Conservation (phyloP, 1,140 invertebrate genomes). For the Magallana angulata region DNA sequence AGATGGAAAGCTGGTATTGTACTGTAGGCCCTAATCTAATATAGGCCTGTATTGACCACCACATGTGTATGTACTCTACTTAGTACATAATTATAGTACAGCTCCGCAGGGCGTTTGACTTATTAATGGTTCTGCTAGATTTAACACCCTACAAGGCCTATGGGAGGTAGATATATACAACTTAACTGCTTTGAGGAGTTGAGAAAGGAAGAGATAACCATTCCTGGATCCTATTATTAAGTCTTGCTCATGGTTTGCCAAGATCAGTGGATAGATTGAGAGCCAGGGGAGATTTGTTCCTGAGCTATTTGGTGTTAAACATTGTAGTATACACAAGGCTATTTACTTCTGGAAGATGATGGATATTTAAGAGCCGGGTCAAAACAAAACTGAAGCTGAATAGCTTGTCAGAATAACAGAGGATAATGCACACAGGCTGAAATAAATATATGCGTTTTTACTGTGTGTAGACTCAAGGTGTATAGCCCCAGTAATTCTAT, state of each 20-base stretch:
- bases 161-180: neutral
- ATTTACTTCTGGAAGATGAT: neutral
- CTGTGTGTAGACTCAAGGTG: too few species aligned
- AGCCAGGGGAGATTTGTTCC: neutral
- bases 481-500: too few species aligned
- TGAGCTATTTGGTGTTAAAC: too few species aligned
- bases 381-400: neutral
- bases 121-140: conserved; percentile 12
- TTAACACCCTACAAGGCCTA: neutral
- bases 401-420: neutral
- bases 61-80: neutral
- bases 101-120: neutral
- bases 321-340: neutral
- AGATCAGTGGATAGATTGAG: neutral
- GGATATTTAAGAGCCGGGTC: neutral
- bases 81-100: neutral
- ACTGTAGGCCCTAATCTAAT: neutral
- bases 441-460: too few species aligned
- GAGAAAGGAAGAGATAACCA: neutral
- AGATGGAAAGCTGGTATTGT: too few species aligned
- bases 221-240: neutral
- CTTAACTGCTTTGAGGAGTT: neutral
- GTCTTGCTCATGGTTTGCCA: neutral
- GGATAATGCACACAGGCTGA: neutral
- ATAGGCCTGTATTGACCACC: neutral